A percentile compares a stretch with the other conserved stretches of the same genome.
Evolutionary conservation across 2,888 invertebrate genomes (phyloP).

Genomic region (Tinea pellionella): DNA sequence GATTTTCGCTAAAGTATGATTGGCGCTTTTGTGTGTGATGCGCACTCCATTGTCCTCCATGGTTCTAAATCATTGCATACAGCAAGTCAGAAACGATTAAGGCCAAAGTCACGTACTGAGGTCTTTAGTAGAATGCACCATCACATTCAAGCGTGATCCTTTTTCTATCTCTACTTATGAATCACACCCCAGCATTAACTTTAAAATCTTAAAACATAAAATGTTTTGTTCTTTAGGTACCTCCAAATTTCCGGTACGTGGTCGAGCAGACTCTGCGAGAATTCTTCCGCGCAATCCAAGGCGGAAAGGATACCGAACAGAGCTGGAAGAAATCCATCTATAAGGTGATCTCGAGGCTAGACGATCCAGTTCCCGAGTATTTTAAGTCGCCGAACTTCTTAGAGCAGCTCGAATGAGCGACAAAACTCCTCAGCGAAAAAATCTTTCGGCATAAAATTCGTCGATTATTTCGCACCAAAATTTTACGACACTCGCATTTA

Average conservation of each 20-base stretch:
- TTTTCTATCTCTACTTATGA: too few species aligned
- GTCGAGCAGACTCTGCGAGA: conserved; percentile 98
- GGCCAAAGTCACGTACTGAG: too few species aligned
- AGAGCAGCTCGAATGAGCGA: conserved; percentile 92
- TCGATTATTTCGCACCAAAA: conserved; percentile 70
- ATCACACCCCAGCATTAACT: too few species aligned
- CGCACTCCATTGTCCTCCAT: too few species aligned
- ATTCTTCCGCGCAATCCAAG: conserved; percentile 98
- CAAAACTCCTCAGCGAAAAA: conserved; percentile 39
- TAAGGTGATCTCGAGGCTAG: conserved; percentile 98
- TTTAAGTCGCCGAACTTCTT: conserved; percentile 99
- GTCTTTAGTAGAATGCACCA: too few species aligned
- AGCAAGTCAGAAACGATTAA: too few species aligned
- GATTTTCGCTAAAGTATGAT: too few species aligned
- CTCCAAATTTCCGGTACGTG: conserved; percentile 95
- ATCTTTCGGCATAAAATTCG: conserved; percentile 39
- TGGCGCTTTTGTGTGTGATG: too few species aligned
- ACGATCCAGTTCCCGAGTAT: conserved; percentile 99
- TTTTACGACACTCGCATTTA: conserved; percentile 76
- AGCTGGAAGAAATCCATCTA: conserved; percentile 99
- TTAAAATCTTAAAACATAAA: not conserved
- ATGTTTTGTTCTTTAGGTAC: conserved; percentile 78
- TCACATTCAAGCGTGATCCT: too few species aligned
- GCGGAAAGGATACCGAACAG: conserved; percentile 97
- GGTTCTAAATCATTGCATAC: too few species aligned